phyloP scores from a whole-genome alignment of 2,888 invertebrate species.

The Caenorhabditis uteleia region DNA sequence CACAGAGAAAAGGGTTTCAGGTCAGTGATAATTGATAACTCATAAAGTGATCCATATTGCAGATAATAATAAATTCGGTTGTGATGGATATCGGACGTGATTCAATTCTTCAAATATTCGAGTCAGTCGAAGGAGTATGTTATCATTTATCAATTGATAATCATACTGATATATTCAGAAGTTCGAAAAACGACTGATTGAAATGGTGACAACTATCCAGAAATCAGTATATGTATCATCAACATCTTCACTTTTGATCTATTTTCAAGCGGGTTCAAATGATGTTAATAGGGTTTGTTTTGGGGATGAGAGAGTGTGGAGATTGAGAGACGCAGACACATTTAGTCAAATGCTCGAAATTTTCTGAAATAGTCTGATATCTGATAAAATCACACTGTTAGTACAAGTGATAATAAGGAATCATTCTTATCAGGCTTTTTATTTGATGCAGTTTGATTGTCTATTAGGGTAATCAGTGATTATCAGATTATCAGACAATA shows the following conservation, averaged over 20 bases:
- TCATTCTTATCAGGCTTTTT: no score
- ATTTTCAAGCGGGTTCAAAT: conserved; percentile 48
- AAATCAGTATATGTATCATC: conserved; percentile 43
- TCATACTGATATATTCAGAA: conserved; percentile 1
- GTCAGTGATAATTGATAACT: no score
- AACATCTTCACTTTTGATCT: conserved; percentile 38
- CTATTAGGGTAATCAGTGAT: no score
- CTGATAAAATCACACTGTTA: no score
- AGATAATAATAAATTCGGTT: conserved; percentile 29
- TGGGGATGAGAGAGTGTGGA: conserved; percentile 5
- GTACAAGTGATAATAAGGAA: no score
- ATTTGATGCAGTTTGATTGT: no score
- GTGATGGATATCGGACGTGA: conserved; percentile 39
- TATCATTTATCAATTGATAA: not conserved
- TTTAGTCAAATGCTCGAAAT: no score
- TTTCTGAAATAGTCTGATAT: no score
- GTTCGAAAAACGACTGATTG: conserved; percentile 40
- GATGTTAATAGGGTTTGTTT: conserved; percentile 30
- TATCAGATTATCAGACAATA: no score
- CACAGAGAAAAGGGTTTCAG: conserved; percentile 41
- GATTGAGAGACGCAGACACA: no score
- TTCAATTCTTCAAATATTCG: conserved; percentile 42
- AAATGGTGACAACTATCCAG: conserved; percentile 37
- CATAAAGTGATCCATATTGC: conserved; percentile 7
- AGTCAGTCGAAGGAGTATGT: conserved; percentile 31